Evolutionary conservation across 2,113 vertebrate species (phyloP).

Genomic region (Archocentrus centrarchus): DNA sequence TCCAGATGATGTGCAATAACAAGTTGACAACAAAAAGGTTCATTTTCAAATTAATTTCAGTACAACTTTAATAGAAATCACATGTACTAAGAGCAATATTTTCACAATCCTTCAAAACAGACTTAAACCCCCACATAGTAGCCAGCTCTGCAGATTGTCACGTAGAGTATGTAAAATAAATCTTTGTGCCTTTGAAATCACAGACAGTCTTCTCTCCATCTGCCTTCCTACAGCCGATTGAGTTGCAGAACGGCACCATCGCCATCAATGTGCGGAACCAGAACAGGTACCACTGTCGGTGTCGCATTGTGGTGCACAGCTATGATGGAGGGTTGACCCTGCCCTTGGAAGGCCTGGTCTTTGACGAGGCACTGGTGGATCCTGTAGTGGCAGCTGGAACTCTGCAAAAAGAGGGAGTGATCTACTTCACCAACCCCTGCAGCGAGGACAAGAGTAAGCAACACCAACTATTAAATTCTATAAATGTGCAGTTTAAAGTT

Average conservation of each 20-base stretch:
- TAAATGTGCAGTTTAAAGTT: too few relatives aligned
- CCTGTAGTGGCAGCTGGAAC: conserved; percentile 88
- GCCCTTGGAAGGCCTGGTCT: conserved; percentile 81
- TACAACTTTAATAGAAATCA: not conserved
- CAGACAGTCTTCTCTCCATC: not conserved
- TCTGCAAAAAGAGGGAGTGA: conserved; percentile 83
- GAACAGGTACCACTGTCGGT: conserved; percentile 90
- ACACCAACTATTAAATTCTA: too few relatives aligned
- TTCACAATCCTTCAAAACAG: not conserved
- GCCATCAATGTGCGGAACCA: conserved; percentile 90
- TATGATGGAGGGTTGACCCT: conserved; percentile 83
- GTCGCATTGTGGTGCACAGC: conserved; percentile 87
- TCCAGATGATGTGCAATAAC: not conserved
- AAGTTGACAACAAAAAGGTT: too few relatives aligned
- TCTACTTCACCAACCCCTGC: conserved; percentile 91
- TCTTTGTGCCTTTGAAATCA: not conserved
- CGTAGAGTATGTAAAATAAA: conserved; percentile 40
- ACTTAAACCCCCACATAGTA: not conserved
- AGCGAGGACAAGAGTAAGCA: conserved; percentile 64
- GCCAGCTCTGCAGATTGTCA: conserved; percentile 77
- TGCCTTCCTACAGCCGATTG: conserved; percentile 81
- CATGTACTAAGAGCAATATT: not conserved
- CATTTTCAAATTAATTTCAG: too few relatives aligned
- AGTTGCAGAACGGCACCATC: conserved; percentile 87
- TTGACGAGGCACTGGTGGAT: conserved; percentile 87